Evolutionary conservation across 2,797 vertebrate genomes (phyloP), one percentile per base, ranked within the genome.

Genomic region (Lutjanus campechanus): DNA sequence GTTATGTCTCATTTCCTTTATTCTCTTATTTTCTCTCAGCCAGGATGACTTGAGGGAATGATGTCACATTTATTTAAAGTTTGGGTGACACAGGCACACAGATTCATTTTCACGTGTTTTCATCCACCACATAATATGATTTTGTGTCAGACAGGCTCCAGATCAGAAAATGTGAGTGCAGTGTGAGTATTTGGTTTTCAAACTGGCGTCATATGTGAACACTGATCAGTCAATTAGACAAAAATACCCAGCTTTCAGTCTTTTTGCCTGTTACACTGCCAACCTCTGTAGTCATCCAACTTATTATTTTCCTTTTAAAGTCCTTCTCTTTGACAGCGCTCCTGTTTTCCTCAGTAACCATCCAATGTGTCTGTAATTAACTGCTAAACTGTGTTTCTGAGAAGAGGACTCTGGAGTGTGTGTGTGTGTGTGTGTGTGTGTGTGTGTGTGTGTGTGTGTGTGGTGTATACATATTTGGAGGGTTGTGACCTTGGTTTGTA

Each of bases 401-500:
- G 22, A 49, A n/a, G 5, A 58, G 55, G 41, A 50, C 43, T 72
- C 55, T 46, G 5, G 29, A 61, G 20, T 76, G 19, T 36, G 11
- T 47, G 17, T 47, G 7, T 47, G 54, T 17, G 15, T 53, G 10
- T 66, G 46, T 47, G 11, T 47, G 46, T 47, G 17, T 47, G 7
- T 47, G 20, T 76, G 19, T 36, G 11, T 47, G 17, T 47, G 7
- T 47, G 43, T 47, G 60, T 46, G n/a, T 47, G 12, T 58, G 8
- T 50, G 25, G 56, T 49, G 47, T 8, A n/a, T n/a, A 13, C 12
- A 36, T 22, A 11, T 49, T 46, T 22, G 19, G 22, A 67, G 19
- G n/a, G 44, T 53, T 54, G 15, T 62, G 49, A 66, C 72, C 50
- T 79, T 73, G 56, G 46, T 73, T 63, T 85, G 63, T 46, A 29